Evolutionary conservation across 53 echinoderm and acorn worm species (phyloP).

Genomic region (Luidia sarsii): DNA sequence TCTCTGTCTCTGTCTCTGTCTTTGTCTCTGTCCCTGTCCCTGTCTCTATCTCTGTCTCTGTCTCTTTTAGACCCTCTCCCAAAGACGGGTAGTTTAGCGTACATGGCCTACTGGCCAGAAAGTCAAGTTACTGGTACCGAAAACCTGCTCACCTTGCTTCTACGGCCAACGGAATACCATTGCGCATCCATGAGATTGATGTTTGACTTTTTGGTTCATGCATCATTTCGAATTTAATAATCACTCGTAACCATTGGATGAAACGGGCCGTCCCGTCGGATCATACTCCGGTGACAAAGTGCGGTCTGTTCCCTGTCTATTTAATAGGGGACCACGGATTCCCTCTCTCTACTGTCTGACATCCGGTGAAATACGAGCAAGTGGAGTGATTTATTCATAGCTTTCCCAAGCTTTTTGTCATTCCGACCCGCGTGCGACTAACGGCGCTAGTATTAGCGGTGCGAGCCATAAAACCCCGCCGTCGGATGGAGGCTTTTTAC

Average conservation of each 20-base stretch:
- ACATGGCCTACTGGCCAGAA: background rate
- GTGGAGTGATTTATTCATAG: constrained; percentile 42
- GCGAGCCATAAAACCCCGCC: constrained; percentile 31
- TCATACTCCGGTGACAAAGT: constrained; percentile 27
- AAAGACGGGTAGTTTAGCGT: background rate
- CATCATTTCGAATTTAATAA: background rate
- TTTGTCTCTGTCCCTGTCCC: too few species aligned
- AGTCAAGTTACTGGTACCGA: background rate
- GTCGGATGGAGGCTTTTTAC: constrained; percentile 31
- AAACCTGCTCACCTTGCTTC: background rate
- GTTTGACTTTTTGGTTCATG: constrained; percentile 32
- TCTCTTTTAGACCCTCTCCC: background rate
- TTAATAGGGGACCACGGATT: background rate
- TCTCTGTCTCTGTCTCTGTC: too few species aligned
- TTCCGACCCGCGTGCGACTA: background rate
- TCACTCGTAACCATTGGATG: constrained; percentile 13
- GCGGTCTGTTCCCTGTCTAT: background rate
- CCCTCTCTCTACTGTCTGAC: background rate
- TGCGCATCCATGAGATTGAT: constrained; percentile 1
- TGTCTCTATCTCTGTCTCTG: too few species aligned
- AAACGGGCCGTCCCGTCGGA: background rate
- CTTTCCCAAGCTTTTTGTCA: background rate
- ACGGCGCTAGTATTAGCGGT: background rate
- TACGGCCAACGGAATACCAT: background rate
- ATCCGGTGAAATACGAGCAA: constrained; percentile 14